These are phyloP conservation scores for Batillaria attramentaria DNA, from an alignment of 1,140 invertebrate genomes.

Conservation along the genomic window DNA sequence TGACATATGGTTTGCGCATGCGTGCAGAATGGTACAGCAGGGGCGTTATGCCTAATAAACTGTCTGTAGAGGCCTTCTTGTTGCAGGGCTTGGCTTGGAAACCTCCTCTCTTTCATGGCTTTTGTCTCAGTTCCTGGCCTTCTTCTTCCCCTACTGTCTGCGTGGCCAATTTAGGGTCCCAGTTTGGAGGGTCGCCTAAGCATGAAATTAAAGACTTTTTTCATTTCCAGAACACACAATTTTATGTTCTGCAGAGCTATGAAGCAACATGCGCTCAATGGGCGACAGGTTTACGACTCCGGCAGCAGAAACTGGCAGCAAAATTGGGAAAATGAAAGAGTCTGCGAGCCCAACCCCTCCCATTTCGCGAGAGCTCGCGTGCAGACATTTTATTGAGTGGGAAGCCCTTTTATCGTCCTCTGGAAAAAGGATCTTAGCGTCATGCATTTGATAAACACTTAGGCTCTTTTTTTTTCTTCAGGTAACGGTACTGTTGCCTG, in stretches of 20 bases:
- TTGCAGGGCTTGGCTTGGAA: no score
- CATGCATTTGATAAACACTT: no score
- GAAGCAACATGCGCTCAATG: not conserved
- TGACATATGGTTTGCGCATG: not conserved
- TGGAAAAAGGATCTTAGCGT: no score
- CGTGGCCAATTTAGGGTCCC: not conserved
- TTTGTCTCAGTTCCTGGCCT: no score
- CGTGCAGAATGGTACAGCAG: not conserved
- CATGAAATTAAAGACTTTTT: slow-evolving; percentile 12
- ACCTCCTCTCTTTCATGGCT: not conserved
- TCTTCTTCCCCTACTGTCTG: not conserved
- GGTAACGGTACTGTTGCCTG: no score
- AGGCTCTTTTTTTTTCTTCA: no score
- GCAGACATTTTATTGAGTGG: no score
- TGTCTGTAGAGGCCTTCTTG: not conserved
- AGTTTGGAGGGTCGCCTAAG: slow-evolving; percentile 1
- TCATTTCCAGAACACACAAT: not conserved
- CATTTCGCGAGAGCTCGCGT: no score
- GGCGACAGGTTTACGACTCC: not conserved
- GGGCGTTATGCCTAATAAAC: not conserved
- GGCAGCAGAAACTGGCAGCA: not conserved
- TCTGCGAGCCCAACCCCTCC: not conserved
- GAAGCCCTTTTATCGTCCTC: no score
- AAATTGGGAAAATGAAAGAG: not conserved
- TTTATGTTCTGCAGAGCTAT: not conserved